Conservation (phyloP, 2,888 invertebrate genomes). For the Erynnis tages region DNA sequence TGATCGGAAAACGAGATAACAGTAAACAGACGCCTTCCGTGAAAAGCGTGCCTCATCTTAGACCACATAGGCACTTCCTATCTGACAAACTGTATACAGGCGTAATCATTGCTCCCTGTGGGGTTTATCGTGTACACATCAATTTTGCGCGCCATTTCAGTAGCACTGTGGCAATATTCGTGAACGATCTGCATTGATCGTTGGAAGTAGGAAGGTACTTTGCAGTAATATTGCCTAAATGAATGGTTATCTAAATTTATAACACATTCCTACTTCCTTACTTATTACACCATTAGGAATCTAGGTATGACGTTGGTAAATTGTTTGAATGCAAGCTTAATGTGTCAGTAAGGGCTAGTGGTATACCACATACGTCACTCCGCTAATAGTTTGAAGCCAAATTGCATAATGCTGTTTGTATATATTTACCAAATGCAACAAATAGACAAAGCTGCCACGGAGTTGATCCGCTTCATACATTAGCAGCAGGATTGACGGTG, state of each 20-base stretch:
- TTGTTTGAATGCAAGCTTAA: background rate
- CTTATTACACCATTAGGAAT: no score
- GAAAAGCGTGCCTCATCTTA: conserved; percentile 18
- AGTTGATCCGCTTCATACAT: conserved; percentile 9
- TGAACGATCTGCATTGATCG: conserved; percentile 12
- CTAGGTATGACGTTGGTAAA: no score
- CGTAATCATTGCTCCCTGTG: conserved; percentile 7
- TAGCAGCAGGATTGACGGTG: conserved; percentile 16
- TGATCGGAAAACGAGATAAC: conserved; percentile 13
- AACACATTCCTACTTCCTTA: background rate
- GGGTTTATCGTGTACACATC: conserved; percentile 9
- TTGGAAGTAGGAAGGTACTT: background rate
- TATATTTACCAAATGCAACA: background rate
- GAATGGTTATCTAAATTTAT: conserved; percentile 6
- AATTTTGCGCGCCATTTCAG: conserved; percentile 10
- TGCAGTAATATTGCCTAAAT: background rate
- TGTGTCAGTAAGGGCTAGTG: background rate
- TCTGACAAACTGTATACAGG: background rate
- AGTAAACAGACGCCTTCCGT: conserved; percentile 9
- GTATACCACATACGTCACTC: background rate
- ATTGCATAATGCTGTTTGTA: conserved; percentile 6
- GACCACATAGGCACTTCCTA: conserved; percentile 10
- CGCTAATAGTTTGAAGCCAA: background rate
- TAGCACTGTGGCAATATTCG: conserved; percentile 2
- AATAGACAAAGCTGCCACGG: conserved; percentile 1